Evolutionary conservation across 2,888 invertebrate species (phyloP), one percentile per base, ranked within the genome.

Genomic region (Rhopalosiphum nymphaeae): DNA sequence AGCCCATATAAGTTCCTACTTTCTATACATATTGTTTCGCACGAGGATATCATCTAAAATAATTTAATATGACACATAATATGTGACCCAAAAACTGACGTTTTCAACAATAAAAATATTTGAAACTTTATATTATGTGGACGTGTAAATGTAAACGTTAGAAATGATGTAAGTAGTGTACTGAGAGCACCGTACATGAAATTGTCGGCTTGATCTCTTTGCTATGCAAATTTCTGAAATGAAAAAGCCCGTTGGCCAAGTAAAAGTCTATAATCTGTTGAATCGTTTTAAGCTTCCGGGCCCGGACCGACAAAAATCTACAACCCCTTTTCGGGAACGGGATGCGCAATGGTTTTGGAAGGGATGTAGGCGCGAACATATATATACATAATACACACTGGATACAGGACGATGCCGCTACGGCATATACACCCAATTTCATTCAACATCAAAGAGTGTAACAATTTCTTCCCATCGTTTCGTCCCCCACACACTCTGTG

Each of bases 241-340:
- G 89, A 89, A 94, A 90, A 94, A 94, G 93, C 89, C 93, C 93
- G 90, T 86, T 29, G 93, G 93, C 89, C 90, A 67, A 78, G 53
- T 94, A 90, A 90, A 90, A 94, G 85, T 90, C 93, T 94, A 89
- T 94, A 94, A 94, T 94, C 93, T 94, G 93, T 94, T 90, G 90
- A 94, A 90, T 94, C 85, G 90, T 94, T 94, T 94, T 86, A 42
- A 88, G 88, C 88, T 88, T 67, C 88, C 67, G 67, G 67, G 53
- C 36, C 92, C 46, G 57, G 49, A 92, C 61, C 61, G 88, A 44
- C 42, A 21, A 92, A 92, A 92, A 92, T 92, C 91, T 61, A 61
- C 91, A 87, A 92, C 85, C 91, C 86, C 91, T 92, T 92, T 92
- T 57, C 61, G 86, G 36, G 11, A 53, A 25, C n/a, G 57, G 44